phyloP scores from a whole-genome alignment of 2,113 vertebrate genomes.

The Heloderma charlesbogerti region DNA sequence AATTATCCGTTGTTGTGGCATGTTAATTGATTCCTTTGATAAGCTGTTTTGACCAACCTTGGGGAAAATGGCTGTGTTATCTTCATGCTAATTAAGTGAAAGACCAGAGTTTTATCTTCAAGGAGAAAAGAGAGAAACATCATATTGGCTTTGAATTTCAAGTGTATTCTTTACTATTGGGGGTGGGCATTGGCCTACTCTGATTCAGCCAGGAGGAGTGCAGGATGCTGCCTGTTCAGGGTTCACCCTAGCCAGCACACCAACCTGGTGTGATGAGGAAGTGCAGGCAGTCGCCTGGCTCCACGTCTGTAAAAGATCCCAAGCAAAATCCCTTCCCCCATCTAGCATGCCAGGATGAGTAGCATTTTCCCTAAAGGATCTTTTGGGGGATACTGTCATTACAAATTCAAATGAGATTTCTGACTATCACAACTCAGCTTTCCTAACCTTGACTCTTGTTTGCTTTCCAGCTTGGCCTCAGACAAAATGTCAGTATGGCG shows the following conservation, averaged over 20 bases:
- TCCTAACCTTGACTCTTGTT: background rate
- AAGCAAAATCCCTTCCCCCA: no score
- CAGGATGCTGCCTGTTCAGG: no score
- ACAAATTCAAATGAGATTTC: background rate
- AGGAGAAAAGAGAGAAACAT: background rate
- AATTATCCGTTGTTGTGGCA: background rate
- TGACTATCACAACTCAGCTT: background rate
- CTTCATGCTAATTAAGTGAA: conserved; percentile 18
- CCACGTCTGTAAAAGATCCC: no score
- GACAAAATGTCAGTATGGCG: background rate
- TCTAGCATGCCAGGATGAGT: background rate
- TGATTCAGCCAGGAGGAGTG: background rate
- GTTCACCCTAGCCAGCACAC: no score
- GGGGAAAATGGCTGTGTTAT: background rate
- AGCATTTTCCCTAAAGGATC: background rate
- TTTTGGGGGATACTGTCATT: background rate
- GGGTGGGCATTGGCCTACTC: background rate
- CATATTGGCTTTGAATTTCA: conserved; percentile 9
- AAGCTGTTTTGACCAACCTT: background rate
- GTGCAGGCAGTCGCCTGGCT: no score
- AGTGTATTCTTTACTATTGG: background rate
- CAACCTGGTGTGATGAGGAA: no score
- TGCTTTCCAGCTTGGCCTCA: background rate
- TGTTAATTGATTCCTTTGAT: conserved; percentile 1
- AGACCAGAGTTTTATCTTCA: conserved; percentile 3